A percentile compares a stretch with the other conserved stretches of the same genome.
phyloP scores from a whole-genome alignment of 1,140 invertebrate species.

The Drosophila ercepeae region DNA sequence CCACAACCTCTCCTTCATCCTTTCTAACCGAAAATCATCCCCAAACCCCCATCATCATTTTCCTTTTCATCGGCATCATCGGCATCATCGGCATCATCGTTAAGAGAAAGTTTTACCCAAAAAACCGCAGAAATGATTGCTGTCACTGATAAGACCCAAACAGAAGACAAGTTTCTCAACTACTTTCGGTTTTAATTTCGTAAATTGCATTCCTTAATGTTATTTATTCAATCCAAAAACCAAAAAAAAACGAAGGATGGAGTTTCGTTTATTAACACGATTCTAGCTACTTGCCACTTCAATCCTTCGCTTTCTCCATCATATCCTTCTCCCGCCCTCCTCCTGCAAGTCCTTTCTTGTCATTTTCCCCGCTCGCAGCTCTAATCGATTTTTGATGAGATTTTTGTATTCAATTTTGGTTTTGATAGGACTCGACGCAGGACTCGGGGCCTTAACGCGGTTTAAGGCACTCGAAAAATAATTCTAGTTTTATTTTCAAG shows the following conservation, averaged over 20 bases:
- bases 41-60: no score
- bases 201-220: constrained; percentile 65
- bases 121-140: constrained; percentile 57
- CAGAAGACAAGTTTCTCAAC: no score
- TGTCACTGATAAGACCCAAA: constrained; percentile 44
- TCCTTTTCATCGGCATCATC: not conserved
- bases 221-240: constrained; percentile 56
- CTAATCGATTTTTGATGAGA: constrained; percentile 80
- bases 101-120: constrained; percentile 42
- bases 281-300: constrained; percentile 39
- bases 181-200: constrained; percentile 71
- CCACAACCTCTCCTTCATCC: not conserved
- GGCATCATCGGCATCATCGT: constrained; percentile 23
- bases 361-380: constrained; percentile 25
- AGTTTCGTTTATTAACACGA: constrained; percentile 65
- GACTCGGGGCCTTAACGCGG: not conserved
- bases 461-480: not conserved
- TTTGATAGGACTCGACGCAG: constrained; percentile 62
- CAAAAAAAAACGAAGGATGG: not conserved
- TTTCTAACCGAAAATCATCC: not conserved
- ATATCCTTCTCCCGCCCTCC: not conserved
- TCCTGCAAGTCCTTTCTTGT: not conserved
- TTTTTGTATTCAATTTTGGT: constrained; percentile 79
- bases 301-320: no score
- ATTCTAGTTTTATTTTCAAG: no score